phyloP scores from a whole-genome alignment of 1,140 invertebrate genomes.

The Adoxophyes honmai region DNA sequence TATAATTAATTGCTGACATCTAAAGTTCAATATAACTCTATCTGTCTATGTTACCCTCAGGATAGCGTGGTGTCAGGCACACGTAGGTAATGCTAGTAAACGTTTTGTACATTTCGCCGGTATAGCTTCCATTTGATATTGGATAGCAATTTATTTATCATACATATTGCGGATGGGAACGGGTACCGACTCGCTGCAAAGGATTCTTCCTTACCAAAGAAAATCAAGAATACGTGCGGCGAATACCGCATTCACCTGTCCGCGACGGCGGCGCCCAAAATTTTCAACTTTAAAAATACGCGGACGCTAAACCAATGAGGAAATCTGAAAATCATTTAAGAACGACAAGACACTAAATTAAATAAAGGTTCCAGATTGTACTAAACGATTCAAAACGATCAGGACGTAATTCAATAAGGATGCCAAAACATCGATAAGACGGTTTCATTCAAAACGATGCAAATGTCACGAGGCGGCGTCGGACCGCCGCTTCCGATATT shows the following conservation, averaged over 20 bases:
- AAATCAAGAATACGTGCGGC: slow-evolving; percentile 68
- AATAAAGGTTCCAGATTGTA: slow-evolving; percentile 25
- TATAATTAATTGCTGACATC: too few species aligned
- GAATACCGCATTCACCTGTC: slow-evolving; percentile 45
- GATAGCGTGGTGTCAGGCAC: slow-evolving; percentile 17
- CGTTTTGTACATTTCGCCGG: slow-evolving; percentile 67
- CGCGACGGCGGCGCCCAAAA: slow-evolving; percentile 19
- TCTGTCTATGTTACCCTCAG: background rate
- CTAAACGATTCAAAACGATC: slow-evolving; percentile 34
- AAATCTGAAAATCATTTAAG: too few species aligned
- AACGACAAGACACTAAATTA: slow-evolving; percentile 29
- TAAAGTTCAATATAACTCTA: too few species aligned
- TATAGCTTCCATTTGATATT: slow-evolving; percentile 73
- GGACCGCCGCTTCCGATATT: slow-evolving; percentile 56
- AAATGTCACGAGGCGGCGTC: slow-evolving; percentile 53
- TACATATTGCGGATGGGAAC: slow-evolving; percentile 67
- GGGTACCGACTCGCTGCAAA: slow-evolving; percentile 51
- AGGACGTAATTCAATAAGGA: slow-evolving; percentile 31
- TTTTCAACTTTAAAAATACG: too few species aligned
- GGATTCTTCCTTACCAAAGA: slow-evolving; percentile 58
- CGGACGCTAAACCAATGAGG: too few species aligned
- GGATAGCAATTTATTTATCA: slow-evolving; percentile 77
- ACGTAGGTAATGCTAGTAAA: slow-evolving; percentile 53
- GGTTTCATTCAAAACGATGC: slow-evolving; percentile 63
- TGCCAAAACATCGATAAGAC: slow-evolving; percentile 55